These are phyloP conservation scores for Maccullochella peelii DNA, from an alignment of 2,113 vertebrate genomes.

Conservation along the genomic window DNA sequence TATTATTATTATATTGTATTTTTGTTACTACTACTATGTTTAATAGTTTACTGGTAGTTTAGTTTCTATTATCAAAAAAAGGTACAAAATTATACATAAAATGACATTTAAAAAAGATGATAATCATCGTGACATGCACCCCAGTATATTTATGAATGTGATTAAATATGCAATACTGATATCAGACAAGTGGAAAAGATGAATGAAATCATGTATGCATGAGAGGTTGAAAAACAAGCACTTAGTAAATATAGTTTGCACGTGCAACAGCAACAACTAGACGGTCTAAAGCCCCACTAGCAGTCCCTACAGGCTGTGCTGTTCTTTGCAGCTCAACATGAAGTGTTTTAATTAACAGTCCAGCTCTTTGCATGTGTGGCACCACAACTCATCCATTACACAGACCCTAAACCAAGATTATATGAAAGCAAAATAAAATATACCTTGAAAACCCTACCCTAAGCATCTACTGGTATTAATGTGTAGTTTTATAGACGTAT, in stretches of 20 bases:
- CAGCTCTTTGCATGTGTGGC: neutral
- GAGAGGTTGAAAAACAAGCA: neutral
- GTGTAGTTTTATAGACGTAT: neutral
- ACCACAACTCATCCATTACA: neutral
- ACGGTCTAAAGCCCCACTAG: slow-evolving; percentile 1
- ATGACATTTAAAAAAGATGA: neutral
- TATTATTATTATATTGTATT: no score
- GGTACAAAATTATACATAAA: neutral
- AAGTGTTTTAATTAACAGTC: neutral
- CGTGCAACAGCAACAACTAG: neutral
- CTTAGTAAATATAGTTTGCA: neutral
- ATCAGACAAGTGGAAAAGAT: neutral
- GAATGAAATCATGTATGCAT: neutral
- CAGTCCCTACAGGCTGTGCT: slow-evolving; percentile 1
- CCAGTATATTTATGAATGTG: neutral
- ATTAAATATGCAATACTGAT: neutral
- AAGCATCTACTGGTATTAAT: neutral
- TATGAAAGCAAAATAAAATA: neutral
- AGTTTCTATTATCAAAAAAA: neutral
- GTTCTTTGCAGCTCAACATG: neutral
- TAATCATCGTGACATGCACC: neutral
- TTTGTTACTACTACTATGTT: no score
- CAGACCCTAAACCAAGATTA: neutral
- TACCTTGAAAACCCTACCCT: no score
- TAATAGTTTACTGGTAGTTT: no score